Percentiles rank a stretch among this genome's conserved stretches.
These are phyloP conservation scores for Helicoverpa armigera DNA, from an alignment of 1,140 invertebrate species.

Conservation along the genomic window DNA sequence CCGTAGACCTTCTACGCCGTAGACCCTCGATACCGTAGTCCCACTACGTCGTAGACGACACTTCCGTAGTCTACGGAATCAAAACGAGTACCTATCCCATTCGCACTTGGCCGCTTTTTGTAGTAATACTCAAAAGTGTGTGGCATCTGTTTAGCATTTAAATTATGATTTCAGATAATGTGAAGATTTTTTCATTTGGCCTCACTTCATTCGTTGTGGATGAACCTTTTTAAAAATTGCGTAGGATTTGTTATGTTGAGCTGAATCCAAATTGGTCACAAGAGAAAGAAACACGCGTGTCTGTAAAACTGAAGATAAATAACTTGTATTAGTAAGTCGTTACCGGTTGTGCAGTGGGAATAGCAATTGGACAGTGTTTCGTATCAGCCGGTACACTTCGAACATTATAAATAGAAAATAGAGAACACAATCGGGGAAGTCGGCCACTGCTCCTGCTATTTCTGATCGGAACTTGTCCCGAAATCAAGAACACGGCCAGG, in stretches of 20 bases:
- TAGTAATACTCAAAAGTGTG: slow-evolving; percentile 8
- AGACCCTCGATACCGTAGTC: neutral
- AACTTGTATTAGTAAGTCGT: slow-evolving; percentile 58
- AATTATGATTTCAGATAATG: slow-evolving; percentile 30
- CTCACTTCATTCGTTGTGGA: slow-evolving; percentile 22
- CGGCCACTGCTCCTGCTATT: slow-evolving; percentile 80
- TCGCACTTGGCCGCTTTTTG: slow-evolving; percentile 4
- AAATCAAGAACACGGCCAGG: slow-evolving; percentile 75
- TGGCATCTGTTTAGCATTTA: slow-evolving; percentile 34
- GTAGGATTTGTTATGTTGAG: slow-evolving; percentile 59
- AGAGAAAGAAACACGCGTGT: slow-evolving; percentile 55
- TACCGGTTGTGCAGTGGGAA: slow-evolving; percentile 66
- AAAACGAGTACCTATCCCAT: neutral
- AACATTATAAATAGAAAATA: slow-evolving; percentile 79
- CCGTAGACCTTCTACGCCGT: neutral
- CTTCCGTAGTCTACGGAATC: neutral
- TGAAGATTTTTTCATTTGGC: slow-evolving; percentile 38
- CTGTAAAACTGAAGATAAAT: slow-evolving; percentile 62
- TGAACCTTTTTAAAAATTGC: slow-evolving; percentile 49
- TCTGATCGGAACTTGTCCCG: slow-evolving; percentile 69
- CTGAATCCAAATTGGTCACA: slow-evolving; percentile 55
- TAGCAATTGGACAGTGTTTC: slow-evolving; percentile 70
- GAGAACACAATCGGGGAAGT: slow-evolving; percentile 66
- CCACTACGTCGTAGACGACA: neutral
- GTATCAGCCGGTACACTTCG: slow-evolving; percentile 66